Base-by-base conservation (phyloP, 2,113 vertebrate genomes). In the Calypte anna region DNA sequence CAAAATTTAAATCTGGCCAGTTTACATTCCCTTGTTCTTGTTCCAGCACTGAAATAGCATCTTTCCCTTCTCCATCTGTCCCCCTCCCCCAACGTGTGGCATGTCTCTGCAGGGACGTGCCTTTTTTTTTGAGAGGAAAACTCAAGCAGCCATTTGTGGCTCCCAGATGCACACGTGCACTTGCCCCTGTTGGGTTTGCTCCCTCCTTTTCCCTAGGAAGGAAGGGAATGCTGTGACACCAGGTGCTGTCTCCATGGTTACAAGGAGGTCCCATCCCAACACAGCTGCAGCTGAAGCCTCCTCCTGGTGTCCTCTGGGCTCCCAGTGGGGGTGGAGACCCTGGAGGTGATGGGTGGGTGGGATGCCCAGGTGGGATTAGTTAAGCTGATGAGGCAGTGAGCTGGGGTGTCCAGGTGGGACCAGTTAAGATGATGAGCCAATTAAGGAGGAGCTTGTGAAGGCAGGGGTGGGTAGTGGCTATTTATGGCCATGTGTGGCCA, bases 201-300 rank as follows among this genome's bases (percentile, higher is more conserved):
- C 46, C 4, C 0, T n/a, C 1, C 25, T 30, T 46, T 25, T 55
- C 59, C 74, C 14, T 1, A 28, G 59, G 67, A 61, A 59, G 54
- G 66, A 50, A n/a, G 1, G 0, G 36, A 40, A 30, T 2, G 7
- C 63, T 50, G 27, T 0, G 2, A 8, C 2, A 27, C 31, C 59
- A 33, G 68, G 48, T 80, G 61, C 61, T 2, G 1, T 12, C n/a
- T 46, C 70, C 1, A 0, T 14, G 7, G 12, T 10, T 20, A 7
- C 23, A 3, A 12, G n/a, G 36, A 6, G 21, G 25, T 15, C 30
- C 78, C 2, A 1, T 20, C 48, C 58, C 30, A 59, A 28, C 8
- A 1, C 1, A 14, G 15, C 18, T 27, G 9, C n/a, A 27, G 38
- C 31, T 70, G 70, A 9, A 70, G 44, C 31, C 7, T n/a, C 46